Evolutionary conservation across 1,140 invertebrate genomes (phyloP), one percentile per base, ranked within the genome.

Genomic region (Bactericera cockerelli): DNA sequence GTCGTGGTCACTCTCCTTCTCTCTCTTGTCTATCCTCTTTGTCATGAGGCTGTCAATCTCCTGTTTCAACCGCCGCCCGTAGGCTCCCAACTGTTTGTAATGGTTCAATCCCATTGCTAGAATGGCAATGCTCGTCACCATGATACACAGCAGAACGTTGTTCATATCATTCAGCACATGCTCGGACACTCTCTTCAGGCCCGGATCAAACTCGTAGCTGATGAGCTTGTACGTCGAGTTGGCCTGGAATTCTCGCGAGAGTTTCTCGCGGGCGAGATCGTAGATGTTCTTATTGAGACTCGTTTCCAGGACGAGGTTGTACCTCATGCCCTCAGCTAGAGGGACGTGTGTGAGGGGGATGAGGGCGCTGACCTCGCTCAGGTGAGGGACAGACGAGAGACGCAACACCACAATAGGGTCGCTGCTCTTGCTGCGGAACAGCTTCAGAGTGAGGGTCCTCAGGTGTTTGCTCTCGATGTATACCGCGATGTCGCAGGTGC

Each of bases 401-500:
- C 19, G 6, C 4, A 49, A n/a, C 22, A 22, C 22, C n/a, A 19
- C 8, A 10, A 49, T 4, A 19, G 42, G 42, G n/a, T 49, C 42
- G n/a, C 19, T 19, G 8, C 22, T 16, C 8, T 16, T 22, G 19
- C 42, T 16, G 4, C 19, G 6, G n/a, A 10, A 49, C 42, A 49
- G n/a, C 22, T 49, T 49, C 3, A 49, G n/a, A 22, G 42, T 49
- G n/a, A 49, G 42, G 6, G 42, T 49, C 22, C 19, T 49, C 4
- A 49, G 42, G 19, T 49, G 42, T 49, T 49, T 49, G 19, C 42
- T 49, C 22, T 49, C 42, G n/a, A 49, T 49, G 42, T 49, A 49
- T 19, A 49, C 42, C 8, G 42, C 19, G 22, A 49, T 16, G 42
- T 49, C 42, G 19, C 42, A 49, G 4, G 6, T 49, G n/a, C 8